Base-by-base conservation (phyloP, 1,140 invertebrate species). In the Bombus balteatus region DNA sequence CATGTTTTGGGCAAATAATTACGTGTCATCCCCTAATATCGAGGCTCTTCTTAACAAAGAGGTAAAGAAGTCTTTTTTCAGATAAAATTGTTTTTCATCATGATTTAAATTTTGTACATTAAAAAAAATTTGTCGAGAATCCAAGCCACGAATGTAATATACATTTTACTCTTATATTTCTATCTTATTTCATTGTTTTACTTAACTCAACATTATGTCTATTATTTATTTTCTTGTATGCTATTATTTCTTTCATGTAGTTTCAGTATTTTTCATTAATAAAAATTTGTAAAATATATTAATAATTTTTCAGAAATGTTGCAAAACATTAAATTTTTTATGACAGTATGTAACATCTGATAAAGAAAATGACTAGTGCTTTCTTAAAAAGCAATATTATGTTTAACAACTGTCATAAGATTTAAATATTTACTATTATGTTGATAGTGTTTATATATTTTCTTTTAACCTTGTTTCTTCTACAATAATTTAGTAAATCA, bases 1-100 rank as follows among this genome's bases (percentile, higher is more conserved):
- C 92, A 98, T 98, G 97, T 98, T 97, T 96, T 98, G 97, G 97
- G 96, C 97, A 93, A 97, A 97, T 94, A 97, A 97, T 95, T 96
- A 97, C 93, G 94, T 96, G 92, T 96, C 97, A 90, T 97, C 96
- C 77, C 96, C 97, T 79, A 96, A 97, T 92, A 97, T 98, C 91
- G 97, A 97, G 91, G 96, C 96, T 90, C 94, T 98, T 73, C 96
- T 98, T 87, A 96, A 96, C 91, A 97, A 97, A 95, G 96, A 97
- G 96, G 97, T 97, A 95, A 96, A 94, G 39, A 75, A 77, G 28
- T 39, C 13, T 22, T 37, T 62, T 34, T 15, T 71, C 12, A 22
- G 9, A 39, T 68, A 25, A 37, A 43, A 37, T 12, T 37, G 5
- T 53, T 57, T n/a, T 71, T 41, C 12, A 28, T 9, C 3, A 8